Base-by-base conservation (phyloP, 2,113 vertebrate species). In the Dasyprocta punctata region DNA sequence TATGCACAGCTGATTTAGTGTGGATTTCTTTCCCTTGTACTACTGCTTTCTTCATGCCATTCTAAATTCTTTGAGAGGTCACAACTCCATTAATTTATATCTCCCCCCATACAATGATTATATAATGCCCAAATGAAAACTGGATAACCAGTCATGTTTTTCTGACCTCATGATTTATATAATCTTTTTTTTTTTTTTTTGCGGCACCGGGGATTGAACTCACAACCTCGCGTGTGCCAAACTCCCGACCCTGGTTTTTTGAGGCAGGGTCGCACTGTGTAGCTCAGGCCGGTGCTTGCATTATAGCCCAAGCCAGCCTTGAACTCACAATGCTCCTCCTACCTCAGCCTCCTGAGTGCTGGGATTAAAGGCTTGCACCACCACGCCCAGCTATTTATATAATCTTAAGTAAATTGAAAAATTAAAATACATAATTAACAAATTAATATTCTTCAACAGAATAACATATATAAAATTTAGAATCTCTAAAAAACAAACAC, bases 351-450 rank as follows among this genome's bases (percentile, higher is more conserved):
- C n/a, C n/a, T n/a, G n/a, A n/a, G n/a, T n/a, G n/a, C n/a, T n/a
- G n/a, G n/a, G n/a, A n/a, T n/a, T n/a, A n/a, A n/a, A n/a, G n/a
- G n/a, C n/a, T n/a, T n/a, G n/a, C n/a, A n/a, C n/a, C n/a, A n/a
- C n/a, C n/a, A n/a, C n/a, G n/a, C n/a, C n/a, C n/a, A n/a, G n/a
- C n/a, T n/a, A 92, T 38, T 95, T 84, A 96, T n/a, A 95, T 65
- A 88, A 7, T 52, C 65, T 89, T 93, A 90, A 36, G 54, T 84
- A 86, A 95, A 94, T 47, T 90, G n/a, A 90, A 97, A 97, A 93
- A 83, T 86, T 47, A 93, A 69, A 89, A 87, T 28, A 82, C 28
- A 54, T 89, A 88, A 65, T 81, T 82, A 96, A 58, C 8, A 89
- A 92, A 73, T 44, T 83, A 86, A 41, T 49, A 82, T 89, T 92